Base-by-base conservation (phyloP, 2,888 invertebrate genomes). In the Drosophila formosana region DNA sequence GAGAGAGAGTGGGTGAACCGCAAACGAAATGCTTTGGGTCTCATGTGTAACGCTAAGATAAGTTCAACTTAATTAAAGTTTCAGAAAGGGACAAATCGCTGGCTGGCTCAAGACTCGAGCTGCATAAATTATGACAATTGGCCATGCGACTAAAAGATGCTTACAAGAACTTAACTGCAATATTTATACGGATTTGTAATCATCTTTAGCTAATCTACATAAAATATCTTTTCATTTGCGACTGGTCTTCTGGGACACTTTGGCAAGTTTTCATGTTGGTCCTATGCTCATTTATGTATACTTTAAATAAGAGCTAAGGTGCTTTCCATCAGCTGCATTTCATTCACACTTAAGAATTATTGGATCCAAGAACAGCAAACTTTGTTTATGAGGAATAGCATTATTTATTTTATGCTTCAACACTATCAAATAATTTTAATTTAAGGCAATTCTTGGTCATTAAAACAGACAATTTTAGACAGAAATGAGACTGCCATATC, bases 61-160 rank as follows among this genome's bases (percentile, higher is more conserved):
- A 87, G 88, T 88, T 85, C 51, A 72, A 82, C 88, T 88, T 88
- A 83, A 83, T 83, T 83, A 88, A 83, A 88, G 72, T 88, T 87
- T 77, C 65, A 77, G 74, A 55, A 75, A 55, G 65, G 72, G 58
- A 82, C 85, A 80, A 75, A 82, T 80, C 78, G 78, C 60, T 66
- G 70, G 46, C 68, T 68, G 62, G 51, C 62, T 80, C 53, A 41
- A 53, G 46, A 53, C 64, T 80, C 51, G 45, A 53, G 46, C 28
- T 82, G 74, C 76, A 87, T 77, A 82, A 87, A 77, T 85, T 70
- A 83, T 85, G 71, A 68, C 66, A 72, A 74, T 75, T 75, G 66
- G 62, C 32, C 55, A 26, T 37, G 47, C 18, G 60, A 11, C 66
- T 28, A 32, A 4, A 51, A 51, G 37, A 39, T 49, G 34, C 57